phyloP scores from a whole-genome alignment of 2,888 invertebrate species.

The Ephialtes manifestator region DNA sequence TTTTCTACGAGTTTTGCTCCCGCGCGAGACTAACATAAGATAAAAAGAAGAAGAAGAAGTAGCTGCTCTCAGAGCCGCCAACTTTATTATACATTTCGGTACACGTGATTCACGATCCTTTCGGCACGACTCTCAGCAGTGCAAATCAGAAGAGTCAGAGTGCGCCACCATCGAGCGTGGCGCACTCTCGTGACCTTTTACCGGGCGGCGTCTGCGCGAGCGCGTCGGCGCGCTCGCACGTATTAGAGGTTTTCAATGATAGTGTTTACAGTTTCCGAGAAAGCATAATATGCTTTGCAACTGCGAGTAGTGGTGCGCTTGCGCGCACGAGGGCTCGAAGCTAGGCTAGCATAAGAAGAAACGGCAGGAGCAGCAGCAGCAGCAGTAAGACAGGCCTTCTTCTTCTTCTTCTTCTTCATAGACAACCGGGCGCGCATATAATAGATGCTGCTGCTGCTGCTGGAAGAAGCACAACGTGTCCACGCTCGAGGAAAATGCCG shows the following conservation, averaged over 20 bases:
- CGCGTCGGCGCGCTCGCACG: slow-evolving; percentile 68
- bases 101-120: slow-evolving; percentile 68
- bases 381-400: slow-evolving; percentile 16
- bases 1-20: slow-evolving; percentile 17
- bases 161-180: slow-evolving; percentile 1
- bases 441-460: slow-evolving; percentile 40
- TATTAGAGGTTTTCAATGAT: slow-evolving; percentile 72
- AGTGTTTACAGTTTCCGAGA: slow-evolving; percentile 74
- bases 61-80: slow-evolving; percentile 12
- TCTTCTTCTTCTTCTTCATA: background rate
- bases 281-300: slow-evolving; percentile 66
- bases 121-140: slow-evolving; percentile 67
- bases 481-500: slow-evolving; percentile 70
- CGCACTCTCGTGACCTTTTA: slow-evolving; percentile 67
- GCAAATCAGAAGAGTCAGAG: slow-evolving; percentile 40
- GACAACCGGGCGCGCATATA: slow-evolving; percentile 50
- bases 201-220: slow-evolving; percentile 63
- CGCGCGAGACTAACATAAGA: slow-evolving; percentile 25
- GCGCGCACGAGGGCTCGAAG: slow-evolving; percentile 34
- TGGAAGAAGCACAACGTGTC: slow-evolving; percentile 13
- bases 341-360: slow-evolving; percentile 8
- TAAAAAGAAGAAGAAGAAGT: slow-evolving; percentile 6
- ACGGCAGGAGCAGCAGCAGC: background rate
- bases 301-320: slow-evolving; percentile 44
- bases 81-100: slow-evolving; percentile 66